Evolutionary conservation across 1,140 invertebrate genomes (phyloP), one percentile per base, ranked within the genome.

Genomic region (Gerris buenoi): DNA sequence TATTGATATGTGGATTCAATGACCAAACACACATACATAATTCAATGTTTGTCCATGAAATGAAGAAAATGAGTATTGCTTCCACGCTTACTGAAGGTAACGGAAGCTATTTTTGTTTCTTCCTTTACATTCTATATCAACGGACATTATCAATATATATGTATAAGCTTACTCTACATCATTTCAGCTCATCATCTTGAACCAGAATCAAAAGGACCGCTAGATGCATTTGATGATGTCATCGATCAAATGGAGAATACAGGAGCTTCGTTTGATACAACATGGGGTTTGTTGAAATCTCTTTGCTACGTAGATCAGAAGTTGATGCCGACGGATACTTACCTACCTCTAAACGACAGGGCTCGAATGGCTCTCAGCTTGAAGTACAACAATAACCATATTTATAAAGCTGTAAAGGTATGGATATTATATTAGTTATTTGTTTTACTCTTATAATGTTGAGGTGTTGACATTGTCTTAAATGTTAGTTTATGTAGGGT

Each of bases 271-370:
- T 77, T 96, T 46, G 88, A 91, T 73, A 82, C 86, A 29, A 91
- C 89, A n/a, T 94, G 89, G 89, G 89, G 89, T 28, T 81, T 91
- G 69, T 85, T 90, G 0, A 94, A 92, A 76, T 85, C 87, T 27
- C 77, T 95, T 14, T 91, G 88, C 74, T 79, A 89, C 64, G 87
- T 89, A n/a, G 88, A 89, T 73, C 86, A 84, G 71, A 85, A 85
- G n/a, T 71, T 88, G 25, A 89, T 92, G 81, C 86, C 89, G 10
- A 86, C 86, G 5, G 84, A 86, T 72, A 85, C 81, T 28, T 93
- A 91, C 72, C 76, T 86, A 66, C 81, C 84, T 67, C 87, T 93
- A 65, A 86, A 90, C 71, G 83, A 87, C 68, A 77, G 88, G 70
- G 88, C 88, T 0, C 79, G 81, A 64, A 81, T 80, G 73, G 86